Evolutionary conservation across 2,888 invertebrate genomes (phyloP).

Genomic region (Artemia sinica): DNA sequence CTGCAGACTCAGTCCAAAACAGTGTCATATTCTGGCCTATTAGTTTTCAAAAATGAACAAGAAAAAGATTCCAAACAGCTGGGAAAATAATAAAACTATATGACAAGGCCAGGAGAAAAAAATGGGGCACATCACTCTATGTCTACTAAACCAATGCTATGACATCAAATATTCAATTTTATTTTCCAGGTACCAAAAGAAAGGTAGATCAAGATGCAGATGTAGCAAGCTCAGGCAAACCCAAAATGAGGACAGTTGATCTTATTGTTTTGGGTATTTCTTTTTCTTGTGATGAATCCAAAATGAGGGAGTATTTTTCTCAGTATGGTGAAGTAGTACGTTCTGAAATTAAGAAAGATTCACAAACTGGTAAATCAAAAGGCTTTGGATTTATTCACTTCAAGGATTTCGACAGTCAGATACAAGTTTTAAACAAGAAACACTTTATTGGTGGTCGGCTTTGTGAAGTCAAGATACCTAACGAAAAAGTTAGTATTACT

Average conservation of each 20-base stretch:
- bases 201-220: too few relatives aligned
- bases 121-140: too few relatives aligned
- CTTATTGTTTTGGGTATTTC: neutral
- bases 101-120: too few relatives aligned
- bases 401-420: neutral
- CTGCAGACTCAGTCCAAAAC: too few relatives aligned
- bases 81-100: too few relatives aligned
- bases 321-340: neutral
- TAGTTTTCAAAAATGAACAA: too few relatives aligned
- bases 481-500: neutral
- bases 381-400: constrained; percentile 8
- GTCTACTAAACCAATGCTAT: too few relatives aligned
- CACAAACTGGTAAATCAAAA: neutral
- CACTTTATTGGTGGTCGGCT: neutral
- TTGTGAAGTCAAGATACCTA: constrained; percentile 6
- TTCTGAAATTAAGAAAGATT: neutral
- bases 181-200: too few relatives aligned
- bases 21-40: too few relatives aligned
- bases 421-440: neutral
- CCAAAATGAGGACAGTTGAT: neutral
- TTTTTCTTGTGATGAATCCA: neutral
- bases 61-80: too few relatives aligned
- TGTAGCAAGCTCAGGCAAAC: too few relatives aligned
- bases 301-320: neutral
- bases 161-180: too few relatives aligned